phyloP scores from a whole-genome alignment of 2,888 invertebrate genomes.

The Patella depressa region DNA sequence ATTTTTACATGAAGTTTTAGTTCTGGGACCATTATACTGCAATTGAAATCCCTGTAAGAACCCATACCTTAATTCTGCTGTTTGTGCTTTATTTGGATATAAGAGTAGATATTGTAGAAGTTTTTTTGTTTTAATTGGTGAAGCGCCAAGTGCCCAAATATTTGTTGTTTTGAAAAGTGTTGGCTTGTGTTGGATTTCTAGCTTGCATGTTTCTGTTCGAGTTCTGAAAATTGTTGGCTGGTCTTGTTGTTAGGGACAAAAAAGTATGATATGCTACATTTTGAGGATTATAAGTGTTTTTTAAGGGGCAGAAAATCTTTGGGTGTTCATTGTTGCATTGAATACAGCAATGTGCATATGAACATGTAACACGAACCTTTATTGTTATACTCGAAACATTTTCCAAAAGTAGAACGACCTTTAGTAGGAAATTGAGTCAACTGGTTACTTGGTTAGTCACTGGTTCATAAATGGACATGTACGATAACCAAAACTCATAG shows the following conservation, averaged over 20 bases:
- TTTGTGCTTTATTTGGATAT: slow-evolving; percentile 8
- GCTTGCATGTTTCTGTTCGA: not conserved
- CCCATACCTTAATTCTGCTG: slow-evolving; percentile 12
- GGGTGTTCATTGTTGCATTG: slow-evolving; percentile 14
- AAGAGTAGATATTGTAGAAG: not conserved
- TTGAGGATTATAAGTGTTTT: not conserved
- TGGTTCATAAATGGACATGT: slow-evolving; percentile 15
- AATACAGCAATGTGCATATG: slow-evolving; percentile 11
- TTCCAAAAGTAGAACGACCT: not conserved
- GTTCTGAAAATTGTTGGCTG: not conserved
- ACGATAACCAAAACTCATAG: slow-evolving; percentile 17
- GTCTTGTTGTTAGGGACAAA: not conserved
- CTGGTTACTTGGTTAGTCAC: not conserved
- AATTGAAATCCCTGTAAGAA: slow-evolving; percentile 19
- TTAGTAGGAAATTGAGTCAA: not conserved
- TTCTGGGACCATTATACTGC: slow-evolving; percentile 16
- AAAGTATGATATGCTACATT: not conserved
- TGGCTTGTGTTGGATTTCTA: not conserved
- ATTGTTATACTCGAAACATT: slow-evolving; percentile 20
- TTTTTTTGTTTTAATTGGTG: slow-evolving; percentile 15
- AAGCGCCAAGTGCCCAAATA: slow-evolving; percentile 19
- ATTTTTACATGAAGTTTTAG: not conserved
- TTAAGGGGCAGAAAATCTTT: not conserved
- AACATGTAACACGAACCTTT: slow-evolving; percentile 20
- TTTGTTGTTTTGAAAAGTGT: not conserved